Base-by-base conservation (phyloP, 2,888 invertebrate genomes). In the Tanypteryx hageni region DNA sequence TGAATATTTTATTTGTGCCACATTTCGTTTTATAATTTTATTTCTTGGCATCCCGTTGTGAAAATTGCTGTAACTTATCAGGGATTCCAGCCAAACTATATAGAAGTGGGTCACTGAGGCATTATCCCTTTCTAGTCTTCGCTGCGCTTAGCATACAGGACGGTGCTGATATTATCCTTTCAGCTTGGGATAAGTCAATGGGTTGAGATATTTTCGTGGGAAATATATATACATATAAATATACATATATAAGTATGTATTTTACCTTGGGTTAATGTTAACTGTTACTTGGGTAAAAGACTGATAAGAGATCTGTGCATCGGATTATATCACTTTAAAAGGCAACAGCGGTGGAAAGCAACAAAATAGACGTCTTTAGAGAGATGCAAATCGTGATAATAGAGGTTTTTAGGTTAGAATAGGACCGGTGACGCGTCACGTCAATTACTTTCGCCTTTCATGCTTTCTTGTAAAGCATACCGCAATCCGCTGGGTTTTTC, bases 61-160 rank as follows among this genome's bases (percentile, higher is more conserved):
- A 27, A 76, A 44, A 44, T 44, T 44, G 44, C 44, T 44, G 44
- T 44, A 44, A 44, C 5, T 44, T 44, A 44, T 44, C 44, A 44
- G 44, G 44, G 44, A 44, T 44, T 44, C 44, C 44, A 44, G 44
- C 5, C 44, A 44, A 44, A 44, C 44, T 5, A 44, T 3, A 44
- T 44, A 44, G 44, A 44, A 44, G 44, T 44, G 44, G 44, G 76
- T 27, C 22, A 76, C 13, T 76, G 4, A 27, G 76, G 76, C 76
- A 76, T 76, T 76, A 76, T 76, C 76, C 76, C 76, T 76, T 27
- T 76, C 76, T 76, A 76, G 76, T 76, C 76, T 76, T 76, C 22
- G 27, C 22, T 76, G 76, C 76, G 76, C 76, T 76, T 27, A 27
- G 76, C 22, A 76, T 76, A 27, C 27, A 27, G 27, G 27, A 76